Percentiles rank a stretch among this genome's conserved stretches.
Evolutionary conservation across 2,113 vertebrate genomes (phyloP).

Genomic region (Protobothrops flavoviridis): DNA sequence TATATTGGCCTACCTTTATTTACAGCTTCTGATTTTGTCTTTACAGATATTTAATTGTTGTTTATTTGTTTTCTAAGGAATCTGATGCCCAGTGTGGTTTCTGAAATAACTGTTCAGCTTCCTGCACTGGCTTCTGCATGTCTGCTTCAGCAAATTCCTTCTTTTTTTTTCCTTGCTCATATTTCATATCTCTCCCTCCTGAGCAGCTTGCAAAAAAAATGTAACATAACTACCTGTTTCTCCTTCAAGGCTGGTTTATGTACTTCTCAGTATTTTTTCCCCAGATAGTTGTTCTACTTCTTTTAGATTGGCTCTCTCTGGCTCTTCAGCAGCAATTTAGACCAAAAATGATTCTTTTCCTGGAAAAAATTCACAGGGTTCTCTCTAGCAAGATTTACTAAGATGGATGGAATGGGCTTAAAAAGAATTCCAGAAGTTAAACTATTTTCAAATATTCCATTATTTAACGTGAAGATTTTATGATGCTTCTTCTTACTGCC

Average conservation of each 20-base stretch:
- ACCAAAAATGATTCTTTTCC: background rate
- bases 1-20: background rate
- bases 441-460: background rate
- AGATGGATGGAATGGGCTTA: background rate
- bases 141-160: background rate
- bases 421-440: background rate
- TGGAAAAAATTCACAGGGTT: background rate
- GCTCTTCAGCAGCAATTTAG: background rate
- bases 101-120: background rate
- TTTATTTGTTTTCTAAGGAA: background rate
- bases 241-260: background rate
- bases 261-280: background rate
- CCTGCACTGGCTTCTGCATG: background rate
- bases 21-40: background rate
- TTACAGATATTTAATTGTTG: background rate
- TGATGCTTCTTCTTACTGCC: background rate
- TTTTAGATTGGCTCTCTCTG: background rate
- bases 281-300: background rate
- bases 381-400: background rate
- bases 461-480: background rate
- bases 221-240: background rate
- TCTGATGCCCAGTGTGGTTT: background rate
- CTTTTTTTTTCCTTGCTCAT: background rate
- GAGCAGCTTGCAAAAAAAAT: background rate
- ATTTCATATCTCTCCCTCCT: background rate